These are phyloP conservation scores for Lasioglossum vierecki DNA, from an alignment of 2,888 invertebrate species.

Conservation along the genomic window DNA sequence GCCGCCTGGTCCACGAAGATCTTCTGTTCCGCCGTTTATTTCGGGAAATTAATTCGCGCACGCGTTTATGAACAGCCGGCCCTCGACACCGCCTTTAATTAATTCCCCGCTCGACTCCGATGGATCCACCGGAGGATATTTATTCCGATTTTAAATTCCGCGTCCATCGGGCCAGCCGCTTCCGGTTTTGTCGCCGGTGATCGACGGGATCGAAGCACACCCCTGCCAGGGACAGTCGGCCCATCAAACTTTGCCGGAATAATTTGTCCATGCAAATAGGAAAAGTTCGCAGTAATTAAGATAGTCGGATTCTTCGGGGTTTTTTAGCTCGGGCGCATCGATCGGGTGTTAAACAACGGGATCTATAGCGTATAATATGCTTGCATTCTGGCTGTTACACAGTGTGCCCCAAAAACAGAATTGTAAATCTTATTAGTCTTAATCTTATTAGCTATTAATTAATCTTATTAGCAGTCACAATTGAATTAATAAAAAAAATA, in stretches of 20 bases:
- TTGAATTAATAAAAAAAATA: not conserved
- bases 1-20: slow-evolving; percentile 20
- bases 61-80: slow-evolving; percentile 12
- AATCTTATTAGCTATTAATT: too few species aligned
- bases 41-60: slow-evolving; percentile 38
- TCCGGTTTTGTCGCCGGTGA: not conserved
- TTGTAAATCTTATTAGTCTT: too few species aligned
- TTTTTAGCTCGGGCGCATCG: not conserved
- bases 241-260: not conserved
- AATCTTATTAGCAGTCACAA: too few species aligned
- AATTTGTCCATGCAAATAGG: slow-evolving; percentile 1
- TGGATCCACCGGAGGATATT: not conserved
- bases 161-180: not conserved
- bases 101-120: slow-evolving; percentile 11
- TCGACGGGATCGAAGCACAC: not conserved
- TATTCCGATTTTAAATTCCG: slow-evolving; percentile 12
- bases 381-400: not conserved
- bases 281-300: slow-evolving; percentile 1
- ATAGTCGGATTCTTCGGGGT: not conserved
- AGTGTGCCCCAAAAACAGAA: too few species aligned
- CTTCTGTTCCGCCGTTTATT: slow-evolving; percentile 42
- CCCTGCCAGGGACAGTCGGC: not conserved
- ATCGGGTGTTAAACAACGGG: not conserved
- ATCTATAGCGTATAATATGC: not conserved
- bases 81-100: slow-evolving; percentile 12